phyloP scores from a whole-genome alignment of 2,797 vertebrate genomes.

The Acanthiza pusilla region DNA sequence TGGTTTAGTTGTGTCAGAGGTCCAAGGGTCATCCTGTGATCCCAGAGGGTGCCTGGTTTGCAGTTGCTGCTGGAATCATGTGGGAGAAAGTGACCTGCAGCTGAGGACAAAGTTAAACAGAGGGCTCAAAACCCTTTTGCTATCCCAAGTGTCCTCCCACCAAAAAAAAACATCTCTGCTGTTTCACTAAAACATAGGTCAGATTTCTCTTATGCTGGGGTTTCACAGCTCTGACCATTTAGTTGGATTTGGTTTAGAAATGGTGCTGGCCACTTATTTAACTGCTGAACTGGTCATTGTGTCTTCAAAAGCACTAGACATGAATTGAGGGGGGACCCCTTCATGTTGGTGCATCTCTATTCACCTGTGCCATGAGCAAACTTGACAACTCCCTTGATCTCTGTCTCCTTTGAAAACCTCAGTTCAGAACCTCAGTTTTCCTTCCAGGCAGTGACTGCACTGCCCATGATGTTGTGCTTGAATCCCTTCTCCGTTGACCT shows the following conservation, averaged over 20 bases:
- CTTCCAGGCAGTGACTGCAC: not conserved
- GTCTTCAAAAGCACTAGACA: not conserved
- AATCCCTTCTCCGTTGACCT: not conserved
- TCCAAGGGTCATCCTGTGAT: not conserved
- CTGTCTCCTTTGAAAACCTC: not conserved
- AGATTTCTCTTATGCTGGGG: not conserved
- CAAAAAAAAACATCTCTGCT: not conserved
- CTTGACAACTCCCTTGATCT: not conserved
- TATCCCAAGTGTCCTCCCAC: not conserved
- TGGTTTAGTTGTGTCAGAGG: not conserved
- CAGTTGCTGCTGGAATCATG: not conserved
- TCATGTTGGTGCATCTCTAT: not conserved
- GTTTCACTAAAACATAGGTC: not conserved
- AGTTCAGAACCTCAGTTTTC: not conserved
- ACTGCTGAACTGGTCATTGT: not conserved
- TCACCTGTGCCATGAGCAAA: not conserved
- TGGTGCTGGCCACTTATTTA: not conserved
- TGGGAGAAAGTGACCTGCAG: not conserved
- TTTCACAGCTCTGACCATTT: not conserved
- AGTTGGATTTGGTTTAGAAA: not conserved
- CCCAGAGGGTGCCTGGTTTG: not conserved
- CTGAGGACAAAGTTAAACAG: not conserved
- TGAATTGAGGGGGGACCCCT: rapidly evolving
- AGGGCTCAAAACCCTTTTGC: not conserved
- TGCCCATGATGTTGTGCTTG: not conserved